Percentiles rank a stretch among this genome's conserved stretches.
phyloP scores from a whole-genome alignment of 2,797 vertebrate species.

The Lepilemur septentrionalis region DNA sequence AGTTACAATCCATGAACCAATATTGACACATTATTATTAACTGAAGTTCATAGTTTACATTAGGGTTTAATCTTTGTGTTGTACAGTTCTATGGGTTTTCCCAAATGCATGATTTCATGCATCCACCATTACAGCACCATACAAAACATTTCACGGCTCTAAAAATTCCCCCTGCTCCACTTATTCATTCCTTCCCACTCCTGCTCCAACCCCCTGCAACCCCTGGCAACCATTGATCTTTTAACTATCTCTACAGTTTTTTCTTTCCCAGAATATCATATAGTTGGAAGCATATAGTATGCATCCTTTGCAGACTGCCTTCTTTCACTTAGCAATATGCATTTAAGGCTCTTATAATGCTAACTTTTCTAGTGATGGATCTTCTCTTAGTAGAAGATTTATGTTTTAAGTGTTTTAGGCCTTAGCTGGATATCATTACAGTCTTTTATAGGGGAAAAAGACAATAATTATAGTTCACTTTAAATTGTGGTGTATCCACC shows the following conservation, averaged over 20 bases:
- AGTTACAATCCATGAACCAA: neutral
- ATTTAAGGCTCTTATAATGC: neutral
- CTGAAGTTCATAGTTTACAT: neutral
- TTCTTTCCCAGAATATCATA: neutral
- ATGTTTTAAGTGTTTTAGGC: neutral
- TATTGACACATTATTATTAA: neutral
- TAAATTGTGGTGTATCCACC: neutral
- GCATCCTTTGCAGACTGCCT: neutral
- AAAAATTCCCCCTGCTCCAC: neutral
- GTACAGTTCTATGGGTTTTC: neutral
- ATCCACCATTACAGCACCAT: neutral
- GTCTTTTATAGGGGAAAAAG: neutral
- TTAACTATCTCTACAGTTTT: neutral
- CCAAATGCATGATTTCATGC: neutral
- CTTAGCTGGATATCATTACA: neutral
- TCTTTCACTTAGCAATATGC: neutral
- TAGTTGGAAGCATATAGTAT: neutral
- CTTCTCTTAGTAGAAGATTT: neutral
- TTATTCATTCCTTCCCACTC: neutral
- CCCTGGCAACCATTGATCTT: neutral
- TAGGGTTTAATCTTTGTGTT: neutral
- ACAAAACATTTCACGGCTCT: neutral
- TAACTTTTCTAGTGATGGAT: constrained; percentile 13
- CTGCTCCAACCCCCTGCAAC: neutral
- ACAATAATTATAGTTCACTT: neutral